Conservation (phyloP, 1,140 invertebrate genomes). For the Cherax quadricarinatus region DNA sequence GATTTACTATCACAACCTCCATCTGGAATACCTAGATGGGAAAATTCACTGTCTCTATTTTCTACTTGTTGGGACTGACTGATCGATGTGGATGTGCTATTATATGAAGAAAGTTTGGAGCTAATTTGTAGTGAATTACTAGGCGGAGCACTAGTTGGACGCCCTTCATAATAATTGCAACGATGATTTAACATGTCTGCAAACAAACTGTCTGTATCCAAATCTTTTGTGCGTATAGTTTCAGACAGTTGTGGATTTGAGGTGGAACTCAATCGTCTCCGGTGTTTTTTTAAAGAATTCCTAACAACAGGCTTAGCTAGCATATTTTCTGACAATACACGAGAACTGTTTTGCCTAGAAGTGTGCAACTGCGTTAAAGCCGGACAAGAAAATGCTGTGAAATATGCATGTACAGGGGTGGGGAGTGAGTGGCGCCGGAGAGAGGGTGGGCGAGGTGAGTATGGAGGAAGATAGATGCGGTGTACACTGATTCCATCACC, state of each 20-base stretch:
- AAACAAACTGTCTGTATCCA: conserved; percentile 52
- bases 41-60: background rate
- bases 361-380: conserved; percentile 37
- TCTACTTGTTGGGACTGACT: background rate
- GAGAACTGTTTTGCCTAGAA: background rate
- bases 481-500: conserved; percentile 2
- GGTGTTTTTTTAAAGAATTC: conserved; percentile 8
- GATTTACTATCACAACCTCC: conserved; percentile 15
- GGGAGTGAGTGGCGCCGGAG: conserved; percentile 6
- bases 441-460: conserved; percentile 23
- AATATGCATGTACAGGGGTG: conserved; percentile 48
- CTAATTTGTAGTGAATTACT: conserved; percentile 4
- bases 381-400: conserved; percentile 61
- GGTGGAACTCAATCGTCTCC: conserved; percentile 25
- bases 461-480: conserved; percentile 35
- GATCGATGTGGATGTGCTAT: background rate
- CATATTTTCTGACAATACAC: background rate
- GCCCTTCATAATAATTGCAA: conserved; percentile 33
- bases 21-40: background rate
- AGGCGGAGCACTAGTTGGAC: conserved; percentile 4
- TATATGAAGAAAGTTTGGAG: background rate
- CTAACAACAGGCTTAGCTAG: background rate
- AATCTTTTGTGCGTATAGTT: conserved; percentile 40
- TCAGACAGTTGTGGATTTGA: conserved; percentile 57
- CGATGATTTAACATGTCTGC: conserved; percentile 28